Conservation (phyloP, 30 jellyfish, hydroid and myxozoan genomes). For the Cassiopea andromeda region DNA sequence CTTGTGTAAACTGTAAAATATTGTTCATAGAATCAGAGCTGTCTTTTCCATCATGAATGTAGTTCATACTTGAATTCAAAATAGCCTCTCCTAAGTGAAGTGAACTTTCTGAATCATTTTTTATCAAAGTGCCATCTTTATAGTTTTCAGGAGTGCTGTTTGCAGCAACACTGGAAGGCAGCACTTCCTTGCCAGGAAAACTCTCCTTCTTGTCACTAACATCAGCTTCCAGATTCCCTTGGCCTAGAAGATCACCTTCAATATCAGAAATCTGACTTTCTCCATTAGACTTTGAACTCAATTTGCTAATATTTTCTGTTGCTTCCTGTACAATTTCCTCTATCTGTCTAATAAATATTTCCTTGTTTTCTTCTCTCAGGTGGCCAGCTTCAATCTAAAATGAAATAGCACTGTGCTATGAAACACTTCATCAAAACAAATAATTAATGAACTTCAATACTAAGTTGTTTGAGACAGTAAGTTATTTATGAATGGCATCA, state of each 20-base stretch:
- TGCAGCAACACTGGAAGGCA: neutral
- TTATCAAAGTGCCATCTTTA: neutral
- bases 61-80: neutral
- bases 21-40: neutral
- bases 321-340: conserved; percentile 71
- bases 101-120: neutral
- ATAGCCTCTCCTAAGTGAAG: neutral
- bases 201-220: neutral
- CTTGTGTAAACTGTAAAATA: neutral
- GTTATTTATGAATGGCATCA: too few relatives aligned
- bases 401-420: too few relatives aligned
- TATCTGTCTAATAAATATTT: conserved; percentile 71
- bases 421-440: too few relatives aligned
- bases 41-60: neutral
- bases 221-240: neutral
- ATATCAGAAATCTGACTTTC: conserved; percentile 10
- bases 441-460: too few relatives aligned
- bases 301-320: conserved; percentile 36
- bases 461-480: too few relatives aligned
- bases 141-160: neutral
- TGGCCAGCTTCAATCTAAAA: conserved; percentile 95
- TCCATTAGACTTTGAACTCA: conserved; percentile 1
- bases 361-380: conserved; percentile 81
- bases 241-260: neutral
- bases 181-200: neutral